Base-by-base conservation (phyloP, 2,888 invertebrate species). In the Agriotes lineatus region DNA sequence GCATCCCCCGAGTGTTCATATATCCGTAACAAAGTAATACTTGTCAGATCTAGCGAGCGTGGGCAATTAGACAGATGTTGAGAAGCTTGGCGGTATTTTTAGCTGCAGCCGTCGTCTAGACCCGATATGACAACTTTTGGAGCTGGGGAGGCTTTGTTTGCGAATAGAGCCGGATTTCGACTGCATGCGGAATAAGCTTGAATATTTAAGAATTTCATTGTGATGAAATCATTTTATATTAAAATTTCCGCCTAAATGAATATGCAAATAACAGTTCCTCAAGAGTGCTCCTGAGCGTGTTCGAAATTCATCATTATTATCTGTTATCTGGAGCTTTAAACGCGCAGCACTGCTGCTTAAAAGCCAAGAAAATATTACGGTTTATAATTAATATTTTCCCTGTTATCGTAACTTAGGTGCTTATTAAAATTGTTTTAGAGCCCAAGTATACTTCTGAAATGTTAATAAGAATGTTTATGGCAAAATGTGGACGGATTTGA, bases 201-300 rank as follows among this genome's bases (percentile, higher is more conserved):
- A 63, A 63, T 68, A 68, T 68, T 63, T 63, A 63, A 68, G 63
- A 68, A 68, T 68, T 68, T 60, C 62, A 63, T 63, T 63, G 63
- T 58, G 63, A 63, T 39, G 68, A 63, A 68, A 63, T 62, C 62
- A 63, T 68, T 68, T 68, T 68, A 68, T 68, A 68, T 68, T 68
- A 68, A 68, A 68, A 68, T 68, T 63, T 63, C 52, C 58, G 58
- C 60, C 42, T 68, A 63, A 63, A 62, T 68, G 68, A 68, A 68
- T 63, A 68, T 62, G 68, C 58, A 68, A 68, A 68, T 68, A 62
- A 57, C 22, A 19, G 44, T 61, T 59, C 60, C 10, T 67, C 67
- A 54, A 42, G 60, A 54, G 50, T 54, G 39, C 59, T 67, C 60
- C 67, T 67, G 52, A 44, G 65, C 50, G 59, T 66, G 65, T 66